Base-by-base conservation (phyloP, 1,140 invertebrate genomes). In the Pogonomyrmex californicus region DNA sequence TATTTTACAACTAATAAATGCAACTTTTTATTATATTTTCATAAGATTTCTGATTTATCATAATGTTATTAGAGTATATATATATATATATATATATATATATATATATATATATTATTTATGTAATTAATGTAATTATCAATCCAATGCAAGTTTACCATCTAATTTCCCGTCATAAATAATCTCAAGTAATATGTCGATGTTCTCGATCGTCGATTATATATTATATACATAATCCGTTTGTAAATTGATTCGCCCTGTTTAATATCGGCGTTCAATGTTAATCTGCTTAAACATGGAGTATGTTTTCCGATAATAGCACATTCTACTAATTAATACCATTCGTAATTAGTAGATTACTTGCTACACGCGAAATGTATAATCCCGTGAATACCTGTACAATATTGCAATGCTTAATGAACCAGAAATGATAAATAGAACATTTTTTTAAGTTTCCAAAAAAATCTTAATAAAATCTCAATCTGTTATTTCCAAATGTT, bases 261-360 rank as follows among this genome's bases (percentile, higher is more conserved):
- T 73, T 75, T 83, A 82, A 82, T 83, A 83, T 83, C 79, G 68
- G 41, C 68, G 44, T 73, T 83, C 79, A 83, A 75, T 58, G 79
- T 75, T 83, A 83, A 83, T 83, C 79, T 75, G 79, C 66, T 83
- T 83, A 83, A 83, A 75, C 68, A 30, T 30, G 41, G 23, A 83
- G 56, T 83, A 83, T 83, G 79, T 83, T 83, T 49, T 54, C 79
- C 79, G 30, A 83, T 82, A 82, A 82, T 70, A 73, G 68, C 68
- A 56, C 79, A 83, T 83, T 83, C 68, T 73, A 56, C 79, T 83
- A 83, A 83, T 83, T 83, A 83, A 83, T 83, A 83, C 79, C 79
- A 33, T 62, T 56, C 30, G 79, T 75, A 83, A 83, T 83, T 83
- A 83, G 68, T 83, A 83, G 79, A 82, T 82, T 83, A 83, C 68